Evolutionary conservation across 2,888 invertebrate genomes (phyloP).

Genomic region (Erannis defoliaria): DNA sequence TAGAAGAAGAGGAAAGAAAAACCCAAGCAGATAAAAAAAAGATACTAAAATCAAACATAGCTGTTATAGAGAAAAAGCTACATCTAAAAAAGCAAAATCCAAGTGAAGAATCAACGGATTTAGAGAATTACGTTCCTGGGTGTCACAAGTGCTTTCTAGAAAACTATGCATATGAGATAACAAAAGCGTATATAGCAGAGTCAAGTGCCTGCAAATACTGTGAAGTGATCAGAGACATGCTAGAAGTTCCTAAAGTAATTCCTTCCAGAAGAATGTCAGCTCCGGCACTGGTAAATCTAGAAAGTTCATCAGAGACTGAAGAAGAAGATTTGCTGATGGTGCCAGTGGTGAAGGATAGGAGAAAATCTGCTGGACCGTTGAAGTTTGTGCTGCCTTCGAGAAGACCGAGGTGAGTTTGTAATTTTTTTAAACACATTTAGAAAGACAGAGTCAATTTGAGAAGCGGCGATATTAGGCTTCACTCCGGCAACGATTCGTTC

Average conservation of each 20-base stretch:
- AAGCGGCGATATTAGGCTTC: no score
- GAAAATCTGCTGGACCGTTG: conserved; percentile 85
- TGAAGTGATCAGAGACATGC: conserved; percentile 80
- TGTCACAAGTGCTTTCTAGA: conserved; percentile 84
- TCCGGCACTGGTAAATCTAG: conserved; percentile 83
- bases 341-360: conserved; percentile 76
- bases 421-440: not conserved
- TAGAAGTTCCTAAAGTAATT: conserved; percentile 71
- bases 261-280: conserved; percentile 85
- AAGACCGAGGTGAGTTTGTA: conserved; percentile 73
- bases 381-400: conserved; percentile 75
- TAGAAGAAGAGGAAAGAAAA: conserved; percentile 73
- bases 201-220: conserved; percentile 80
- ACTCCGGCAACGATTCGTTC: no score
- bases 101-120: conserved; percentile 80
- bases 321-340: conserved; percentile 80
- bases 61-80: conserved; percentile 67
- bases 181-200: conserved; percentile 78
- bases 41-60: conserved; percentile 66
- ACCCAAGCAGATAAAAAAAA: conserved; percentile 75
- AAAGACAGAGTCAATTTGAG: no score
- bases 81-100: conserved; percentile 67
- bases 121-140: conserved; percentile 73
- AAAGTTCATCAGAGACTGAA: conserved; percentile 77
- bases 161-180: conserved; percentile 80